phyloP scores from a whole-genome alignment of 2,113 vertebrate genomes.

The Carassius gibelio region DNA sequence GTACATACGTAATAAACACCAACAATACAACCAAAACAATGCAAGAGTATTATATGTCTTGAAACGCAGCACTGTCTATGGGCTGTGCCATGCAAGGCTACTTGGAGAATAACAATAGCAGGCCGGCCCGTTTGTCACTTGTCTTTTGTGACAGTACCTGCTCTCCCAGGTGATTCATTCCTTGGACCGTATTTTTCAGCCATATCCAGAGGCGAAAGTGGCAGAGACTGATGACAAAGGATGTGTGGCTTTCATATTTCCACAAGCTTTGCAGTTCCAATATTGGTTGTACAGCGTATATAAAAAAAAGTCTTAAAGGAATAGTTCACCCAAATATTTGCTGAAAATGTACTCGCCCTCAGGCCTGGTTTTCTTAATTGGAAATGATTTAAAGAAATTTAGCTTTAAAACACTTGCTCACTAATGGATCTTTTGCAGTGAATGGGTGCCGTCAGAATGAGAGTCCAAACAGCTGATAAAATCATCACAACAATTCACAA shows the following conservation, averaged over 20 bases:
- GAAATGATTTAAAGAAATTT: too few species aligned
- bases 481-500: too few species aligned
- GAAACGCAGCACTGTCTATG: background rate
- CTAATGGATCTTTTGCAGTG: too few species aligned
- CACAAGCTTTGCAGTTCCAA: background rate
- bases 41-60: background rate
- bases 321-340: too few species aligned
- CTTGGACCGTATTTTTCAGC: constrained; percentile 21
- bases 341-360: too few species aligned
- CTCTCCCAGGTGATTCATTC: constrained; percentile 21
- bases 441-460: too few species aligned
- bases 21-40: background rate
- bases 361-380: too few species aligned
- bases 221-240: background rate
- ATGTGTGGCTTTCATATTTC: constrained; percentile 37
- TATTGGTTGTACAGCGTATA: background rate
- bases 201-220: background rate
- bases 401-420: too few species aligned
- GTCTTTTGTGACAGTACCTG: constrained; percentile 21
- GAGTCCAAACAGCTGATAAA: too few species aligned
- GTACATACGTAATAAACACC: background rate
- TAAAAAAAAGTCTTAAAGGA: background rate
- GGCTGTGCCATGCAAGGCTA: background rate
- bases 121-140: constrained; percentile 16
- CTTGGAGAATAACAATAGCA: constrained; percentile 21